These are phyloP conservation scores for Habropoda laboriosa DNA, from an alignment of 1,140 invertebrate genomes.

Conservation along the genomic window DNA sequence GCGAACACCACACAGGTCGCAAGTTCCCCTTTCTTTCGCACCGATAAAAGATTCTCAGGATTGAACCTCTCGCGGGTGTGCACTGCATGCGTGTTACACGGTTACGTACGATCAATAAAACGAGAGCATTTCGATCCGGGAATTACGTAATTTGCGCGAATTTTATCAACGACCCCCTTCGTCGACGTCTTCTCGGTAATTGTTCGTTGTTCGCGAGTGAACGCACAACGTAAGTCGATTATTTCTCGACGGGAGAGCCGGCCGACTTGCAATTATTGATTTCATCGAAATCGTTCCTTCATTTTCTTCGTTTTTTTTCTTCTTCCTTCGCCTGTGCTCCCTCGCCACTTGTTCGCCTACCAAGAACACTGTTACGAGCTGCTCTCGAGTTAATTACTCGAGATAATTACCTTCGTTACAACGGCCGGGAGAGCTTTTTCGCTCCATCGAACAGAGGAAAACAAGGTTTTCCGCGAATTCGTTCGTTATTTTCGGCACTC, in stretches of 20 bases:
- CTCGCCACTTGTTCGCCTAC: background rate
- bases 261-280: constrained; percentile 15
- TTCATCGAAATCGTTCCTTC: constrained; percentile 24
- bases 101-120: constrained; percentile 23
- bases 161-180: no score
- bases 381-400: constrained; percentile 5
- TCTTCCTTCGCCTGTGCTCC: background rate
- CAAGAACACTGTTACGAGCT: background rate
- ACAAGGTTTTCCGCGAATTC: background rate
- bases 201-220: background rate
- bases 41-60: background rate
- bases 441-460: background rate
- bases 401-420: constrained; percentile 3
- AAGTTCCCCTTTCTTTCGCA: background rate
- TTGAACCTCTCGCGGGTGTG: background rate
- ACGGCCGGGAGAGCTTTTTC: background rate
- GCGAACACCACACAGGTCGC: background rate
- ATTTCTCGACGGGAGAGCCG: background rate
- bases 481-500: no score
- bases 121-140: background rate
- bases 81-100: background rate
- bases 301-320: no score
- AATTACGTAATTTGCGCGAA: constrained; percentile 12
- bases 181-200: no score
- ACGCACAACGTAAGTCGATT: background rate